Evolutionary conservation across 2,797 vertebrate species (phyloP).

Genomic region (Eulemur albifrons): DNA sequence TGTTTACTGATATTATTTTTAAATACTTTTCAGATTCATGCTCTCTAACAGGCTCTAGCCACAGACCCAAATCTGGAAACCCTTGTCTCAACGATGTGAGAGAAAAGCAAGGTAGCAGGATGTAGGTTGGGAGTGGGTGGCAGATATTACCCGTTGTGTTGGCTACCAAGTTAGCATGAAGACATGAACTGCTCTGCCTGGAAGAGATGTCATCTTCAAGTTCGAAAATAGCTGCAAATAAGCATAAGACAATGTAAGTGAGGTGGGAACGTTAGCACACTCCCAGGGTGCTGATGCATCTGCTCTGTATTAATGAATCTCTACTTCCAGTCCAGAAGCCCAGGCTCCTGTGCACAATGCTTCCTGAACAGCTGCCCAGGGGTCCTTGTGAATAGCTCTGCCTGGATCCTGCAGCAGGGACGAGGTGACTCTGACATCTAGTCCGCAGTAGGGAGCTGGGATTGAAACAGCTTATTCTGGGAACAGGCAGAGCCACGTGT

Average conservation of each 20-base stretch:
- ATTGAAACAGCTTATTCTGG: not conserved
- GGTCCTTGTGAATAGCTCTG: not conserved
- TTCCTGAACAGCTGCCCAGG: not conserved
- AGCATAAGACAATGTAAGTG: not conserved
- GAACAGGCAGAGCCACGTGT: not conserved
- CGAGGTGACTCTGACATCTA: not conserved
- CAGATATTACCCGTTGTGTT: not conserved
- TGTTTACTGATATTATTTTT: not conserved
- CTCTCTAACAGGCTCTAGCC: not conserved
- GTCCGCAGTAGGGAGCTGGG: not conserved
- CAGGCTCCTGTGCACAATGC: not conserved
- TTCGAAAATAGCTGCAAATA: not conserved
- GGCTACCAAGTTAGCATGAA: constrained; percentile 2
- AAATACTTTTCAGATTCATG: not conserved
- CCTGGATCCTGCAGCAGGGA: not conserved
- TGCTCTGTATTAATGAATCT: not conserved
- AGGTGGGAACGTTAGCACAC: not conserved
- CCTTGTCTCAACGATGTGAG: not conserved
- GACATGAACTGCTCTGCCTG: not conserved
- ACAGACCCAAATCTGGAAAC: not conserved
- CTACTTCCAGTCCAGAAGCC: not conserved
- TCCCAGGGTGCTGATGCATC: not conserved
- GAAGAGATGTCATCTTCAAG: not conserved
- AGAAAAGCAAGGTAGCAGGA: not conserved
- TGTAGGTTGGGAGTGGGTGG: not conserved